Percentiles rank a stretch among this genome's conserved stretches.
These are phyloP conservation scores for Galagoides demidoff DNA, from an alignment of 2,797 vertebrate genomes.

Conservation along the genomic window DNA sequence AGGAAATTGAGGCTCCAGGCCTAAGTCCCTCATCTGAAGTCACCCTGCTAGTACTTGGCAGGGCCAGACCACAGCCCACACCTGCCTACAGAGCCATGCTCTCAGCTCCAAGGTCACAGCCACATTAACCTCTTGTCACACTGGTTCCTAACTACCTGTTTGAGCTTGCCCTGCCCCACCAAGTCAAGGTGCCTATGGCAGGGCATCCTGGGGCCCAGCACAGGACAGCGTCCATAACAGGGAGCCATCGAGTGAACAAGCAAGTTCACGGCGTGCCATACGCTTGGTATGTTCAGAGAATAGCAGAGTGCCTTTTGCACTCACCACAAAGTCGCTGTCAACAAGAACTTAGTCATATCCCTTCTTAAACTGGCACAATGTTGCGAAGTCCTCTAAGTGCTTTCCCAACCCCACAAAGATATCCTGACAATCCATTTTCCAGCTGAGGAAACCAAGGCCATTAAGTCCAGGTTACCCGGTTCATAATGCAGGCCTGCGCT, in stretches of 20 bases:
- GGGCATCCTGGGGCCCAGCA: neutral
- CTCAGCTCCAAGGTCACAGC: neutral
- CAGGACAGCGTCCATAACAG: neutral
- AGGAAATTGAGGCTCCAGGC: neutral
- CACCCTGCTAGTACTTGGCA: neutral
- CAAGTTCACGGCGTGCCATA: rapidly evolving
- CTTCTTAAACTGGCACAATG: rapidly evolving
- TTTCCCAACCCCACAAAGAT: neutral
- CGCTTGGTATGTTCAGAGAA: rapidly evolving
- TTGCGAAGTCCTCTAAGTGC: rapidly evolving
- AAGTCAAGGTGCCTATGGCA: neutral
- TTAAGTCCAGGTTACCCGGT: neutral
- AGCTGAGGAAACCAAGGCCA: neutral
- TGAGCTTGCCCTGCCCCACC: too few species aligned
- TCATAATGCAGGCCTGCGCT: rapidly evolving
- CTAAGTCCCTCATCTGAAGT: neutral
- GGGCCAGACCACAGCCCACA: neutral
- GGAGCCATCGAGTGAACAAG: neutral
- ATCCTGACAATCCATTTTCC: neutral
- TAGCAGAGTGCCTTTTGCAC: rapidly evolving
- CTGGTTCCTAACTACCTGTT: neutral
- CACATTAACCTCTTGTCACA: rapidly evolving
- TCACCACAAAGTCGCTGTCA: neutral
- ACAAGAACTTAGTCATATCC: neutral
- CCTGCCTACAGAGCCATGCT: neutral